Conservation (phyloP, 2,797 vertebrate species). For the Arremon aurantiirostris region DNA sequence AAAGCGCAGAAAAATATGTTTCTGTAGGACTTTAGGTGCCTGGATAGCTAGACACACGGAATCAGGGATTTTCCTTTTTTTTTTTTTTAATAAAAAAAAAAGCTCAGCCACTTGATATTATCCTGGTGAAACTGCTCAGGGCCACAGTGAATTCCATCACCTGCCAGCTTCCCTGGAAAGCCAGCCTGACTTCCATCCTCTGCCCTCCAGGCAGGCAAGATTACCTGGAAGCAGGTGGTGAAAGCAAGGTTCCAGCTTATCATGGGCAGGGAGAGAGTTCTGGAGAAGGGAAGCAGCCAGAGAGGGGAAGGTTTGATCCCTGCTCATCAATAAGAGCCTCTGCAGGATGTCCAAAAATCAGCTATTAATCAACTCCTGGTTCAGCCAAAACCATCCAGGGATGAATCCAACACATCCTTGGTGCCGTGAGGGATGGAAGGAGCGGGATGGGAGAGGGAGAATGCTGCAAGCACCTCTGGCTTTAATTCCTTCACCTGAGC, state of each 20-base stretch:
- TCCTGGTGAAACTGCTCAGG: not conserved
- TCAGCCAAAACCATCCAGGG: not conserved
- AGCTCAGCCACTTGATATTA: not conserved
- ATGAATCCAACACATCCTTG: not conserved
- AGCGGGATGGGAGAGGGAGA: rapidly evolving
- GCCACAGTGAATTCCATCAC: not conserved
- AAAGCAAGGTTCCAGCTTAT: not conserved
- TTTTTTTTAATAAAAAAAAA: not conserved
- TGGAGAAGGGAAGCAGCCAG: not conserved
- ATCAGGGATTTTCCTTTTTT: not conserved
- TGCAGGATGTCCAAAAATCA: not conserved
- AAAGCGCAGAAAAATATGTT: not conserved
- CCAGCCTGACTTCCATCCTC: not conserved
- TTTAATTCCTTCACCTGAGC: not conserved
- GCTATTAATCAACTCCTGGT: not conserved
- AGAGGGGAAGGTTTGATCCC: not conserved
- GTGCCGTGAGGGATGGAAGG: not conserved
- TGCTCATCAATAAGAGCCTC: not conserved
- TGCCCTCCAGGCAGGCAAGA: not conserved
- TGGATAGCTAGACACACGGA: not conserved
- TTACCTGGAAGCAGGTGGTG: not conserved
- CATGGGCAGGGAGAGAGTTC: not conserved
- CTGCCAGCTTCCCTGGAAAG: not conserved
- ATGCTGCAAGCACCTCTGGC: not conserved
- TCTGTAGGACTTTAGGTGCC: not conserved